Evolutionary conservation across 1,140 invertebrate genomes (phyloP), one percentile per base, ranked within the genome.

Genomic region (Dendrolimus kikuchii): DNA sequence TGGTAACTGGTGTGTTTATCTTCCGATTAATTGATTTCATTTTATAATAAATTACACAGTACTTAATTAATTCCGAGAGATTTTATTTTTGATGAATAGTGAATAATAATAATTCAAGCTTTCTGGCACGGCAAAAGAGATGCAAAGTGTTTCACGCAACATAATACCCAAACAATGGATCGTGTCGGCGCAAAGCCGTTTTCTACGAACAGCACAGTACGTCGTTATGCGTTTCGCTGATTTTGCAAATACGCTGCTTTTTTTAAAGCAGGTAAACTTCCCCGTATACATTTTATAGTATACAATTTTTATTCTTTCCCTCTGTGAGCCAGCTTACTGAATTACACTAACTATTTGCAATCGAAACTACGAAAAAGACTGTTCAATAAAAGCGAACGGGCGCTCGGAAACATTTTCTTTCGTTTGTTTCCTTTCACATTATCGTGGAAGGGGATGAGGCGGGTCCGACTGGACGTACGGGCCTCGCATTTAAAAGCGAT

Each of bases 291-390:
- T 72, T 71, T 68, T 58, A 65, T 66, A 68, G 63, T 68, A 58
- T 53, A 62, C 63, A 69, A 63, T 69, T 75, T 69, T 60, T 68
- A 72, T 76, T 68, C 66, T 61, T 71, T 64, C 74, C 59, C 64
- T 60, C 23, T 56, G 47, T 60, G 59, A 70, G 52, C 59, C 60
- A 74, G 68, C 73, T 78, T 81, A 85, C 71, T 76, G 73, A 81
- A 85, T 85, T 81, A 85, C 75, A 76, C 71, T 70, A 81, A 81
- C 79, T 85, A 83, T 85, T 85, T 85, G 77, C 77, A 83, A 85
- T 85, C 73, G 80, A 81, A 83, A 85, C 78, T 82, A 81, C 70
- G 62, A 74, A 74, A 79, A 75, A 78, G 62, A 64, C 69, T 73
- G 73, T 71, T 77, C 79, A 78, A 86, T 82, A 80, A 81, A 84